Evolutionary conservation across 92 coral and sea anemone genomes (phyloP), one percentile per base, ranked within the genome.

Genomic region (Montipora capitata): DNA sequence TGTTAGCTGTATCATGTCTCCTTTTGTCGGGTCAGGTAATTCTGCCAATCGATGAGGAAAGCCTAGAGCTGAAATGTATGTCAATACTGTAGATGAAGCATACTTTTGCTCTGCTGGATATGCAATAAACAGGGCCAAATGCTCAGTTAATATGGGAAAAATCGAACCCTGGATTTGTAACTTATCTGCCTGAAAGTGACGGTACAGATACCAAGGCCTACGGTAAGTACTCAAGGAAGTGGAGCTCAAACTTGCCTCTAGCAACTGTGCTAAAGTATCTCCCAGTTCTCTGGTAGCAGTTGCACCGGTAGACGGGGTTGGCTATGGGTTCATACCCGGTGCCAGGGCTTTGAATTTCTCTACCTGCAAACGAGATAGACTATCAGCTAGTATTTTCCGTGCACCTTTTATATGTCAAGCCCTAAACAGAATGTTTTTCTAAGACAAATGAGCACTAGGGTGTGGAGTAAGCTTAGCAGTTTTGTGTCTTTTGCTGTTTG

Each of bases 321-420:
- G 85, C 10, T 8, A 43, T 51, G 40, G 57, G 58, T 80, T 74
- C 63, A 62, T 87, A 40, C 74, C 70, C 51, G 65, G 72, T 3
- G 76, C 80, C 27, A 79, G 65, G 48, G 67, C 76, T 64, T 58
- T 74, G 92, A 88, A 88, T 57, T 80, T 80, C 56, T 67, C 77
- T 14, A 88, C 92, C 92, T 88, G 87, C 67, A 88, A 79, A 73
- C 87, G 82, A 80, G 92, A 88, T 14, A 87, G 77, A 13, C 27
- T 54, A 48, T 88, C 92, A 76, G 92, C 92, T 20, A 74, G 81
- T 38, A 75, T 69, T 72, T 82, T 88, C 43, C 65, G n/a, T 63
- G 75, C 20, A 12, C 92, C 84, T n/a, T 51, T 52, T 11, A 88
- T 82, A 41, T 88, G 92, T 13, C 76, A 41, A 2, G 88, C 88